phyloP scores from a whole-genome alignment of 2,113 vertebrate genomes.

The Toxotes chatareus region DNA sequence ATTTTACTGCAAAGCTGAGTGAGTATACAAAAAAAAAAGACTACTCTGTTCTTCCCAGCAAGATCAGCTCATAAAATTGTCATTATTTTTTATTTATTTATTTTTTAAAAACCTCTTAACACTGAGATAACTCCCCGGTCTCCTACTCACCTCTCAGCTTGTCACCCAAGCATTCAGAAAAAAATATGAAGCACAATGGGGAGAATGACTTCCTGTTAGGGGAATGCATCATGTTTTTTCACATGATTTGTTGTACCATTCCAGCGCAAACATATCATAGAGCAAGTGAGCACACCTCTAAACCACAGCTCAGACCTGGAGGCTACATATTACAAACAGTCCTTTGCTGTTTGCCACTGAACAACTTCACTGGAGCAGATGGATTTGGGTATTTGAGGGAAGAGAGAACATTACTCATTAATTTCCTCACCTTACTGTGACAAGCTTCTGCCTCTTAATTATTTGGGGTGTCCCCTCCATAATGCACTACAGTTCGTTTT shows the following conservation, averaged over 20 bases:
- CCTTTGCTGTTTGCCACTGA: conserved; percentile 39
- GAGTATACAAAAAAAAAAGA: conserved; percentile 27
- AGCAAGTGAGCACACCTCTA: conserved; percentile 23
- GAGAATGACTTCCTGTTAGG: conserved; percentile 16
- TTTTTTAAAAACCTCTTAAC: conserved; percentile 22
- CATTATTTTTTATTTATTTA: conserved; percentile 20
- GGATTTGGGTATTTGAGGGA: conserved; percentile 38
- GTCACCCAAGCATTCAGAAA: conserved; percentile 26
- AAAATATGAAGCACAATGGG: conserved; percentile 5
- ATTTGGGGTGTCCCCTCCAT: conserved; percentile 3
- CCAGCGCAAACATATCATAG: conserved; percentile 21
- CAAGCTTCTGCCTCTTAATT: conserved; percentile 35
- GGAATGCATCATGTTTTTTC: conserved; percentile 42
- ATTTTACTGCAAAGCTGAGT: conserved; percentile 23
- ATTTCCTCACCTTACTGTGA: conserved; percentile 28
- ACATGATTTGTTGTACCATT: conserved; percentile 42
- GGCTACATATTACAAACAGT: conserved; percentile 36
- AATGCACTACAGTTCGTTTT: conserved; percentile 1
- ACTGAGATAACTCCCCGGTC: conserved; percentile 12
- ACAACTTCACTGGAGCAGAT: conserved; percentile 46
- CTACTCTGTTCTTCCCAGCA: neutral
- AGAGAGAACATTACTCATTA: conserved; percentile 45
- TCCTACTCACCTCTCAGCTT: conserved; percentile 35
- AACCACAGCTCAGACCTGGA: conserved; percentile 47
- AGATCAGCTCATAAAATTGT: conserved; percentile 51